These are phyloP conservation scores for Lepidurus arcticus DNA, from an alignment of 1,140 invertebrate genomes.

Conservation along the genomic window DNA sequence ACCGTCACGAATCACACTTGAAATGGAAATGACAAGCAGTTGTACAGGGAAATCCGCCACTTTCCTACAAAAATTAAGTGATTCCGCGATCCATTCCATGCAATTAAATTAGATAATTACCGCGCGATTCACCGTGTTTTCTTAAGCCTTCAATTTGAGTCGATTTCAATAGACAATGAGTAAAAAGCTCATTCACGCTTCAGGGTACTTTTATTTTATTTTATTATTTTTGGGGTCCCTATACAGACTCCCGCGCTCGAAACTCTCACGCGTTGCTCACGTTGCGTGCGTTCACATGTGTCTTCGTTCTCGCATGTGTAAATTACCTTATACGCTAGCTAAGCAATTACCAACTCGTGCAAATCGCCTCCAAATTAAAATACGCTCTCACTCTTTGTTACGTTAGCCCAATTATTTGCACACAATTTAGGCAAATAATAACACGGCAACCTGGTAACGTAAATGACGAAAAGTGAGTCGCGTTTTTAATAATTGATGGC, in stretches of 20 bases:
- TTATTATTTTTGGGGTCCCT: too few species aligned
- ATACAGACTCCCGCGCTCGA: too few species aligned
- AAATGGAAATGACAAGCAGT: not conserved
- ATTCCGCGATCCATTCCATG: too few species aligned
- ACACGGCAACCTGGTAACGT: not conserved
- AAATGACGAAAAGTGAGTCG: too few species aligned
- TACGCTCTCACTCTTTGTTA: not conserved
- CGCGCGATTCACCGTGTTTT: too few species aligned
- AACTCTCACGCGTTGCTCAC: too few species aligned
- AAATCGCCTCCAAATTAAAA: not conserved
- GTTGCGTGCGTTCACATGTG: too few species aligned
- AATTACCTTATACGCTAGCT: not conserved
- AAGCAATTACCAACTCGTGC: not conserved
- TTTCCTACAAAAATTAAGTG: not conserved
- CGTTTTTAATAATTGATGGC: too few species aligned
- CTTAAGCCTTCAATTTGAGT: not conserved
- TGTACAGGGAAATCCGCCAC: not conserved
- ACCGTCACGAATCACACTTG: not conserved
- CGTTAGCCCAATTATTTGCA: not conserved
- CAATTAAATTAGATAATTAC: too few species aligned
- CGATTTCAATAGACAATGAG: constrained; percentile 1
- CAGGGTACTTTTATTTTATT: too few species aligned
- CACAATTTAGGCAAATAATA: not conserved
- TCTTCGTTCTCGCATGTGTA: too few species aligned
- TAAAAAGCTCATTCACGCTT: not conserved